Base-by-base conservation (phyloP, 2,113 vertebrate genomes). In the Trichechus manatus region DNA sequence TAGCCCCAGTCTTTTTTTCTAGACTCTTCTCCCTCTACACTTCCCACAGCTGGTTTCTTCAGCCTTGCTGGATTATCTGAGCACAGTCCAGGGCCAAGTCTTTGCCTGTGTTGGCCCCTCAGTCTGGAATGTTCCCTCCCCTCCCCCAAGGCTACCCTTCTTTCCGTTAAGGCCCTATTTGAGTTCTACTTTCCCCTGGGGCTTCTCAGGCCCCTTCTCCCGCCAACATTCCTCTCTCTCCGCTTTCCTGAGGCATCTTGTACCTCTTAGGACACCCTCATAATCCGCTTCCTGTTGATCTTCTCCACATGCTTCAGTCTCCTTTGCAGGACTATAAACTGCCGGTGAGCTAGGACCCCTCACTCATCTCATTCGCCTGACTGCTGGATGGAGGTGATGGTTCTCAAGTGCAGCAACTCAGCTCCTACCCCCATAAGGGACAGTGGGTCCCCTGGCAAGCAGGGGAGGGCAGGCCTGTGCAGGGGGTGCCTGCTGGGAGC, bases 361-460 rank as follows among this genome's bases (percentile, higher is more conserved):
- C 3, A 27, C 59, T 63, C 4, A 1, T 72, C 19, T 87, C 22
- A 13, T 39, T 39, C 17, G 5, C 77, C 77, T 19, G 44, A 50
- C 50, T 36, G 5, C 64, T 22, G 75, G 77, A 1, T 44, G 10
- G 82, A 56, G 9, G 9, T 6, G 5, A 3, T 39, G 33, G 56
- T 42, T 27, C 66, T 87, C 44, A 0, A 0, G 36, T 19, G 84
- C 9, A 3, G 31, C 44, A 47, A 0, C 27, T 56, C 64, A 50
- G 68, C 70, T 36, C 19, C 82, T 93, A 22, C 31, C 59, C 74
- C 39, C 1, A 0, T 31, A 25, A 23, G 39, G 44, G 33, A 53
- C 42, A 33, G 8, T 4, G 4, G 22, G 47, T 68, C 23, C 20
- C 47, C 63, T 50, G 66, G 44, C 33, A 79, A 50, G 39, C 33